These are phyloP conservation scores for Microcebus lehilahytsara DNA, from an alignment of 2,113 vertebrate species.

Conservation along the genomic window DNA sequence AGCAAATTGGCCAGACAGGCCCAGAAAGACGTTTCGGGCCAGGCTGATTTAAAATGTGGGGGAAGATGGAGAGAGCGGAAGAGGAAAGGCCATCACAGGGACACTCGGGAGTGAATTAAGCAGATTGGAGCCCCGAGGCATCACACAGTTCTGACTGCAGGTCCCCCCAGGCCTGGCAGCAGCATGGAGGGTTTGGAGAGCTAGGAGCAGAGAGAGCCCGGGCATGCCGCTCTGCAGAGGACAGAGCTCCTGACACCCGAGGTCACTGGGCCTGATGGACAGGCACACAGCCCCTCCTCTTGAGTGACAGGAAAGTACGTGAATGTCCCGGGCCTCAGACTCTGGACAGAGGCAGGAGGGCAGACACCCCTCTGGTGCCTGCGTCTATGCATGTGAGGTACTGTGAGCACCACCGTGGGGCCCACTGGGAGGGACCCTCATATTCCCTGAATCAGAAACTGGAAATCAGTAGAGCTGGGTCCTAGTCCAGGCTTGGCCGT, in stretches of 20 bases:
- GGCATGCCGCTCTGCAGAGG: background rate
- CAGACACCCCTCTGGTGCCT: background rate
- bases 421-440: background rate
- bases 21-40: background rate
- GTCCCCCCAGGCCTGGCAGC: background rate
- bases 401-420: rapidly evolving
- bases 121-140: background rate
- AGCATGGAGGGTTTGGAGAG: no score
- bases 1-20: conserved; percentile 29
- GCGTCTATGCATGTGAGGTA: background rate
- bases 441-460: background rate
- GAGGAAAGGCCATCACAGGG: background rate
- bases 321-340: rapidly evolving
- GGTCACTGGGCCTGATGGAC: no score
- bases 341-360: background rate
- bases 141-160: background rate
- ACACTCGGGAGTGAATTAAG: background rate
- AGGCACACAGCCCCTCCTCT: no score
- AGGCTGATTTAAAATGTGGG: background rate
- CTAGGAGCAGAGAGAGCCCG: background rate
- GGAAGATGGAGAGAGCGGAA: background rate
- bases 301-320: no score
- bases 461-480: background rate
- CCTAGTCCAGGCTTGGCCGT: background rate
- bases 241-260: background rate